These are phyloP conservation scores for Apodemia duryi DNA, from an alignment of 2,888 invertebrate species.

Conservation along the genomic window DNA sequence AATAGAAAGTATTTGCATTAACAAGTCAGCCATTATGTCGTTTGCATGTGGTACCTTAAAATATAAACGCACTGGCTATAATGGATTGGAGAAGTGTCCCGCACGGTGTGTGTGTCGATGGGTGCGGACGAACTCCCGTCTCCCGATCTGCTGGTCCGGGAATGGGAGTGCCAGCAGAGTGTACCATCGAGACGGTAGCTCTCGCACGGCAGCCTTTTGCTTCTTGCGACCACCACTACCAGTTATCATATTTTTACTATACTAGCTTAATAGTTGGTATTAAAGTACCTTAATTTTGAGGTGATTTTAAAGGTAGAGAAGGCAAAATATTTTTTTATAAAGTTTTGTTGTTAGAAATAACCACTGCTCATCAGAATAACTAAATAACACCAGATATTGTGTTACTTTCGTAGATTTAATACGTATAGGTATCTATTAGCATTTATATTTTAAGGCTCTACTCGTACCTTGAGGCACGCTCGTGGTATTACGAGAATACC, in stretches of 20 bases:
- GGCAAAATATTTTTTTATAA: too few species aligned
- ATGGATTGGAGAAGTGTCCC: conserved; percentile 93
- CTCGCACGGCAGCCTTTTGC: conserved; percentile 62
- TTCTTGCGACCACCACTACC: conserved; percentile 51
- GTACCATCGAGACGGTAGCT: conserved; percentile 91
- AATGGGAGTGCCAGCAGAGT: conserved; percentile 94
- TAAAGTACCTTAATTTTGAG: background rate
- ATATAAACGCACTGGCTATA: conserved; percentile 77
- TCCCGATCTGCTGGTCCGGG: conserved; percentile 94
- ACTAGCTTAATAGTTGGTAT: background rate
- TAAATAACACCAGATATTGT: background rate
- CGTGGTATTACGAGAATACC: background rate
- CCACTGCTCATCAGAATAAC: background rate
- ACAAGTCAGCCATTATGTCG: conserved; percentile 60
- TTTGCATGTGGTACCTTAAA: conserved; percentile 61
- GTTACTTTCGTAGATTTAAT: background rate
- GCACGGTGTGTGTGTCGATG: conserved; percentile 86
- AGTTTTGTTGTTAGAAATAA: background rate
- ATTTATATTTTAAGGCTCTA: conserved; percentile 55
- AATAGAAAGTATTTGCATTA: too few species aligned
- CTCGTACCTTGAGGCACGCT: conserved; percentile 25
- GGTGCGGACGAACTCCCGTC: conserved; percentile 89
- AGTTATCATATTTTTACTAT: conserved; percentile 20
- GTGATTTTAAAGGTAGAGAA: background rate
- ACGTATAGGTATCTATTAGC: conserved; percentile 19